Conservation (phyloP, 2,113 vertebrate genomes). For the Steatornis caripensis region DNA sequence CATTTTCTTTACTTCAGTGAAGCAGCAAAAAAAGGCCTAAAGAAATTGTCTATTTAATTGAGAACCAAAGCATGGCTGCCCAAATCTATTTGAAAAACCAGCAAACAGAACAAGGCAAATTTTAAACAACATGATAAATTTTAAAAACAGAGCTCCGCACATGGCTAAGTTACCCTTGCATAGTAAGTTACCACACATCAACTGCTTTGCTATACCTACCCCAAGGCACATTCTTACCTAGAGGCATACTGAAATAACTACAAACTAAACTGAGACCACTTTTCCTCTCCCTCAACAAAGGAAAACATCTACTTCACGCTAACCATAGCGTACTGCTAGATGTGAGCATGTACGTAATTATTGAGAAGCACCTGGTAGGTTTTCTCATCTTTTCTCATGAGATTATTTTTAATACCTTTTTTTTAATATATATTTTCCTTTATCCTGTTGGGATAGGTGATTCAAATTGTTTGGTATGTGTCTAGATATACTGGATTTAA, state of each 20-base stretch:
- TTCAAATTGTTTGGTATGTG: not conserved
- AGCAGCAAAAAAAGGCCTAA: constrained; percentile 19
- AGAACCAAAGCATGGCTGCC: constrained; percentile 25
- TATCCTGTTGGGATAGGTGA: not conserved
- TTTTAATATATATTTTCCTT: not conserved
- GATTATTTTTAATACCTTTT: not conserved
- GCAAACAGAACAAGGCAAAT: not conserved
- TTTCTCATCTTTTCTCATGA: not conserved
- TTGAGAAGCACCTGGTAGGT: not conserved
- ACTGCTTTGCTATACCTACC: not conserved
- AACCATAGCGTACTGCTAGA: not conserved
- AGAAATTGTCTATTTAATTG: constrained; percentile 56
- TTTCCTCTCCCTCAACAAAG: not conserved
- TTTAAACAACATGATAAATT: not conserved
- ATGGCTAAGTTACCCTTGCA: not conserved
- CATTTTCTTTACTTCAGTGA: constrained; percentile 30
- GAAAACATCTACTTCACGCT: not conserved
- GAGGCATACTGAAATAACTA: not conserved
- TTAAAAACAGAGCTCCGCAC: not conserved
- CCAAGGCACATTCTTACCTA: not conserved
- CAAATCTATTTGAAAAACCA: constrained; percentile 23
- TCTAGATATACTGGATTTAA: not conserved
- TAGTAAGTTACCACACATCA: not conserved
- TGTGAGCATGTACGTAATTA: not conserved
- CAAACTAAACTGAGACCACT: not conserved